Conservation (phyloP, 2,113 vertebrate species). For the Pelusios castaneus region DNA sequence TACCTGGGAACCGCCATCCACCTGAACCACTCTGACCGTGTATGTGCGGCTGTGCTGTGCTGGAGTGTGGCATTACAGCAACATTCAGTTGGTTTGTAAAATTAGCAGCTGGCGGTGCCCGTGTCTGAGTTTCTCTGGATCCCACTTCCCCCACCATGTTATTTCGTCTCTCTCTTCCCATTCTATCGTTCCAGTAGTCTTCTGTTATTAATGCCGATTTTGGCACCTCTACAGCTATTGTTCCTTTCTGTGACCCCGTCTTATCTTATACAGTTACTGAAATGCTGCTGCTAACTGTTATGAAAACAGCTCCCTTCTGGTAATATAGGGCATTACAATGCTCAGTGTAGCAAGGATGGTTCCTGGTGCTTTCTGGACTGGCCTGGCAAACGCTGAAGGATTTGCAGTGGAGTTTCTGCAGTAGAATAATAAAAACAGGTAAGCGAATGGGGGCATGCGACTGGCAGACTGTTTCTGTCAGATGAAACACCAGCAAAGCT, state of each 20-base stretch:
- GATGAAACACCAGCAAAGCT: constrained; percentile 45
- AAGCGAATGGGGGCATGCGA: constrained; percentile 16
- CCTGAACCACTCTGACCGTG: neutral
- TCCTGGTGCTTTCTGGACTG: constrained; percentile 48
- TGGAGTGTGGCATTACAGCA: neutral
- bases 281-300: constrained; percentile 9
- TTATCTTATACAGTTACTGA: constrained; percentile 52
- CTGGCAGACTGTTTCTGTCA: constrained; percentile 24
- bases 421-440: constrained; percentile 52
- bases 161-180: neutral
- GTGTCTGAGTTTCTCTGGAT: neutral
- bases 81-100: neutral
- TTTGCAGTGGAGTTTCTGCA: constrained; percentile 28
- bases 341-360: constrained; percentile 32
- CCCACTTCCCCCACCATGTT: neutral
- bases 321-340: constrained; percentile 71
- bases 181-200: neutral
- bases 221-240: constrained; percentile 5
- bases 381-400: constrained; percentile 68
- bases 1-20: neutral
- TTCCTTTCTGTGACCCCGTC: constrained; percentile 57
- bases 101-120: neutral
- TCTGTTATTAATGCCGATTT: neutral
- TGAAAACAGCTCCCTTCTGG: constrained; percentile 70
- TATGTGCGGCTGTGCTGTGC: neutral